These are phyloP conservation scores for Aurelia aurita DNA, from an alignment of 30 jellyfish, hydroid and myxozoan species.

Conservation along the genomic window DNA sequence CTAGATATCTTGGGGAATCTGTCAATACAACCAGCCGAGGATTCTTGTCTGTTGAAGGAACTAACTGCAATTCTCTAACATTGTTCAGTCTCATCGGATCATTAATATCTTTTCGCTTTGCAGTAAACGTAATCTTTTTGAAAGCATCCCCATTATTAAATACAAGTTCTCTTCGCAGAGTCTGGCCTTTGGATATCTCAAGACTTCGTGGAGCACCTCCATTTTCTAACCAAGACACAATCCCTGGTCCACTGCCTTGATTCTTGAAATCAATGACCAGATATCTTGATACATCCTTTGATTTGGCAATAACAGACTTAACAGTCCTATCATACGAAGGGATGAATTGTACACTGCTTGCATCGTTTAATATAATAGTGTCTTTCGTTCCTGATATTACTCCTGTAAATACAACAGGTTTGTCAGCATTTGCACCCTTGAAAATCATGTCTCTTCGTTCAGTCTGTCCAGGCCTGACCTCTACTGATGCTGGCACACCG, in stretches of 20 bases:
- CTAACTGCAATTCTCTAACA: neutral
- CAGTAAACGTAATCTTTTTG: constrained; percentile 1
- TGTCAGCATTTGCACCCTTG: constrained; percentile 7
- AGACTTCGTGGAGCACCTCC: neutral
- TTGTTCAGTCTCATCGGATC: constrained; percentile 12
- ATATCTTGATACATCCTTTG: neutral
- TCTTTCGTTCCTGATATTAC: neutral
- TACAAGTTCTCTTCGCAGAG: constrained; percentile 1
- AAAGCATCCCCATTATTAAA: neutral
- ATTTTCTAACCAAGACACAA: constrained; percentile 40
- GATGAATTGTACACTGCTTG: neutral
- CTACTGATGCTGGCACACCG: neutral
- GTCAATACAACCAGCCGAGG: neutral
- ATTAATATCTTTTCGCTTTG: neutral
- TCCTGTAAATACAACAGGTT: neutral
- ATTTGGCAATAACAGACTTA: neutral
- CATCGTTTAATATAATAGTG: neutral
- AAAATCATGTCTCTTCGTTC: neutral
- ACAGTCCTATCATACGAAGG: constrained; percentile 14
- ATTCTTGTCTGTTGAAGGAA: neutral
- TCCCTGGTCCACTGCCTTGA: neutral
- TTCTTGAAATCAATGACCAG: neutral
- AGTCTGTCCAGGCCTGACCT: neutral
- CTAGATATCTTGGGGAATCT: constrained; percentile 5
- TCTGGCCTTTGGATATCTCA: constrained; percentile 23